Percentiles rank a stretch among this genome's conserved stretches.
phyloP scores from a whole-genome alignment of 2,888 invertebrate genomes.

The Cerastis rubricosa region DNA sequence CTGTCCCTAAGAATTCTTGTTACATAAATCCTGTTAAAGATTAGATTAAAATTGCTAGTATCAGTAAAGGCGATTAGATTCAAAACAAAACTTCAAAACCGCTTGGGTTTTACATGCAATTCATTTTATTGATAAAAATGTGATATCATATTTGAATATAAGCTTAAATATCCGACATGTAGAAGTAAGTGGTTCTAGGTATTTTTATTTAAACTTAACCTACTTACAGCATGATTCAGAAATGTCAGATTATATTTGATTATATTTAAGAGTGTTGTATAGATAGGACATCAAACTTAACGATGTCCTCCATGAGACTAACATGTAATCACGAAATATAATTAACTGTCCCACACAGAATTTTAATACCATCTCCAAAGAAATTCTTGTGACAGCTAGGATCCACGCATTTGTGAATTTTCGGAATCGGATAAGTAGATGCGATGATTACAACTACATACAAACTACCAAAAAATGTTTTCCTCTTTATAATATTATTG shows the following conservation, averaged over 20 bases:
- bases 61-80: conserved; percentile 52
- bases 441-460: no score
- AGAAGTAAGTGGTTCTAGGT: background rate
- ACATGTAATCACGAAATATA: background rate
- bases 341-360: background rate
- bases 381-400: background rate
- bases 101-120: conserved; percentile 34
- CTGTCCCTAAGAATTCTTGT: conserved; percentile 21
- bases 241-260: background rate
- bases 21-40: conserved; percentile 38
- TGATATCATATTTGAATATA: conserved; percentile 16
- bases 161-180: conserved; percentile 17
- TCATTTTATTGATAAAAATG: conserved; percentile 47
- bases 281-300: background rate
- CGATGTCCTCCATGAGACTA: background rate
- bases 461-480: no score
- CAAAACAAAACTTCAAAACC: conserved; percentile 57
- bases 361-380: background rate
- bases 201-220: background rate
- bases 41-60: conserved; percentile 43
- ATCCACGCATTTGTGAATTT: background rate
- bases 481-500: no score
- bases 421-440: no score
- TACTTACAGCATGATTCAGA: background rate
- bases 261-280: background rate